A percentile compares a stretch with the other conserved stretches of the same genome.
phyloP scores from a whole-genome alignment of 2,888 invertebrate species.

The Acrobasis consociella region DNA sequence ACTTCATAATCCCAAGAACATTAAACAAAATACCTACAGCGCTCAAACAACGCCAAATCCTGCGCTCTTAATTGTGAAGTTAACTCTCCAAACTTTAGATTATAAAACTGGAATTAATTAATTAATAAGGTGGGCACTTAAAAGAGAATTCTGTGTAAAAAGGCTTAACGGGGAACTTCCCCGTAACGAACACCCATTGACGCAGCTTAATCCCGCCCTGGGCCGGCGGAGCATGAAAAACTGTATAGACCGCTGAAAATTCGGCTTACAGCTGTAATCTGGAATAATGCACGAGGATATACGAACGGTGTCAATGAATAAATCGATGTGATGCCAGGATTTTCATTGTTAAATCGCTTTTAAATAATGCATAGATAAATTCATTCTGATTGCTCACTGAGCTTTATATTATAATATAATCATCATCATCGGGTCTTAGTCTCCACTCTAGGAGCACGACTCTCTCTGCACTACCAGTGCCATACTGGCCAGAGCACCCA shows the following conservation, averaged over 20 bases:
- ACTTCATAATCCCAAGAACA: background rate
- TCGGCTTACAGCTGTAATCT: conserved; percentile 63
- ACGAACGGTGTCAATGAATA: conserved; percentile 46
- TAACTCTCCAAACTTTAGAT: conserved; percentile 50
- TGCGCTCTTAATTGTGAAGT: conserved; percentile 39
- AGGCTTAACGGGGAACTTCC: conserved; percentile 68
- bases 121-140: conserved; percentile 73
- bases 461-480: no score
- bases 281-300: conserved; percentile 47
- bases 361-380: conserved; percentile 45
- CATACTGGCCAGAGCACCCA: no score
- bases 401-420: no score
- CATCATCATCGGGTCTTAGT: no score
- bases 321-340: conserved; percentile 38
- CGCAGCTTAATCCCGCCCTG: conserved; percentile 57
- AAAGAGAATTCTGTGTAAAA: conserved; percentile 56
- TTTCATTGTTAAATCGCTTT: conserved; percentile 44
- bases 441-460: no score
- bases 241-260: conserved; percentile 56
- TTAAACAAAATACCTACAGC: conserved; percentile 19
- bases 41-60: conserved; percentile 16
- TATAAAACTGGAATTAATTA: conserved; percentile 61
- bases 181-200: conserved; percentile 47
- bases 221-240: conserved; percentile 54
- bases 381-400: background rate